These are phyloP conservation scores for Erinaceus europaeus DNA, from an alignment of 2,113 vertebrate species.

Conservation along the genomic window DNA sequence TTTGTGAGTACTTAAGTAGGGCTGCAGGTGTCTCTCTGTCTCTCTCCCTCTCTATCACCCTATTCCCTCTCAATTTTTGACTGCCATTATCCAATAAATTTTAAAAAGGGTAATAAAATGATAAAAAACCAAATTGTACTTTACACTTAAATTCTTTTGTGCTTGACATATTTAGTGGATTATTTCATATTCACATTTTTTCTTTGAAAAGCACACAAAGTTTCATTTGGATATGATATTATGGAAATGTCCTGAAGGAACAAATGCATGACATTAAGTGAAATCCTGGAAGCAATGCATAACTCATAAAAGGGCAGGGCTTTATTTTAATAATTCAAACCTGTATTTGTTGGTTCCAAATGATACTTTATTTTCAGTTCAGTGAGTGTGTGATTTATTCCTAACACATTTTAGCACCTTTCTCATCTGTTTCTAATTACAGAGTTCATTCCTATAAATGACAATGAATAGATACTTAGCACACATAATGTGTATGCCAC, in stretches of 20 bases:
- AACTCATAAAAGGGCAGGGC: slow-evolving; percentile 18
- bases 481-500: background rate
- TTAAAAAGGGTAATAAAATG: too few species aligned
- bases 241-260: slow-evolving; percentile 50
- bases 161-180: slow-evolving; percentile 30
- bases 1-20: too few species aligned
- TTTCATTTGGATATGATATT: slow-evolving; percentile 38
- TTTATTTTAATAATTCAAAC: slow-evolving; percentile 14
- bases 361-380: slow-evolving; percentile 48
- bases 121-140: too few species aligned
- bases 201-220: background rate
- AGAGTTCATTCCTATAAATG: background rate
- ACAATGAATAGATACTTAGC: background rate
- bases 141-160: background rate
- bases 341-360: slow-evolving; percentile 29
- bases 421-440: slow-evolving; percentile 25
- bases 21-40: too few species aligned
- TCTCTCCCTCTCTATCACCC: too few species aligned
- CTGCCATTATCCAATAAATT: too few species aligned
- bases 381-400: slow-evolving; percentile 51
- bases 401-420: slow-evolving; percentile 31
- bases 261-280: background rate
- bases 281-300: slow-evolving; percentile 25
- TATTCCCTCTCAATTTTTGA: too few species aligned
- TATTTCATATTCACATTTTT: slow-evolving; percentile 13